Evolutionary conservation across 2,797 vertebrate genomes (phyloP), one percentile per base, ranked within the genome.

Genomic region (Chrysocyon brachyurus): DNA sequence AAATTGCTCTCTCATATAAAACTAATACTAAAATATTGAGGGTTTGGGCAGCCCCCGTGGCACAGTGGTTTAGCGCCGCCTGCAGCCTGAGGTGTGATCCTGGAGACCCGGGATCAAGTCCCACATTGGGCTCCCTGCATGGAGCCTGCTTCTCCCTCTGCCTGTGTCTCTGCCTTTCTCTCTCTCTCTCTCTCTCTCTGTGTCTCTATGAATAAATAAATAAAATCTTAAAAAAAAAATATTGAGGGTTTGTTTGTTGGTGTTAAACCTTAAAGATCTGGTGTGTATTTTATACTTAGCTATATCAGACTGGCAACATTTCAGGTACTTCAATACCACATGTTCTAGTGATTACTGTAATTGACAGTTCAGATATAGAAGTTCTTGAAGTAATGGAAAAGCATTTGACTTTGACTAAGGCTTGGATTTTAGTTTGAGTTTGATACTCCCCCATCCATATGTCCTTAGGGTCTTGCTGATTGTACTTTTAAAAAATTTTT

Each of bases 21-120:
- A 84, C 52, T 79, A 94, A 86, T 68, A 87, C 83, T 89, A 75
- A 90, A 96, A 78, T 94, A 72, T 72, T 89, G 63, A 61, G 70
- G 40, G n/a, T 8, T 40, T 90, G 40, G 40, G 40, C 40, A 40
- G 40, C 6, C 40, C 40, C 40, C 40, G 40, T 40, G 6, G 40
- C 40, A 6, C 40, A 40, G 40, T 6, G 6, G 40, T 40, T 40
- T 40, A 40, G 40, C 6, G 6, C 40, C 40, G 40, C 40, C 40
- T 40, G 40, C 40, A 40, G 40, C 40, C 40, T 40, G 40, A 40
- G 6, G 6, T 40, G 40, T 40, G 40, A 40, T 40, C 40, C 40
- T 40, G 1, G 40, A 40, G 40, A 6, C 40, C 40, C 40, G 6
- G 40, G 40, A 40, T 40, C 40, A 6, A 40, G 40, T 40, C 40